phyloP scores from a whole-genome alignment of 2,888 invertebrate species.

The Acleris holmiana region DNA sequence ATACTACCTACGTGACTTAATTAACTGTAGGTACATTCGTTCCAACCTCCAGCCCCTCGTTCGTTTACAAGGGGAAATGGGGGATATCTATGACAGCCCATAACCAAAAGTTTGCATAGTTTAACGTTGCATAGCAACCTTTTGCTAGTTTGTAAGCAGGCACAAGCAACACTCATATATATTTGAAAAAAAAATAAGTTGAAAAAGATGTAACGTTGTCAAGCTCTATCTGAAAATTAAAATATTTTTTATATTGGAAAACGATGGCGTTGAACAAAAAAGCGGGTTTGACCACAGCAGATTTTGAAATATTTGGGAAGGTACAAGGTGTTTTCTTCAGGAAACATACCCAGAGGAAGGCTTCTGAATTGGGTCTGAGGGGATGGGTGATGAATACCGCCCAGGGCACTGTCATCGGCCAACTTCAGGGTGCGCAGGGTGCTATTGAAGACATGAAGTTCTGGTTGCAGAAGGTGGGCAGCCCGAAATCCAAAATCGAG shows the following conservation, averaged over 20 bases:
- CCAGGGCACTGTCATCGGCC: constrained; percentile 87
- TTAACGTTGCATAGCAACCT: constrained; percentile 53
- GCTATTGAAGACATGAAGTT: constrained; percentile 86
- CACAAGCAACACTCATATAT: constrained; percentile 40
- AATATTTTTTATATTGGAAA: constrained; percentile 7
- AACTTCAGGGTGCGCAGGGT: constrained; percentile 84
- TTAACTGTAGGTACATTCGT: too few relatives aligned
- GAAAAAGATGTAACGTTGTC: constrained; percentile 36
- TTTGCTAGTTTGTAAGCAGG: constrained; percentile 38
- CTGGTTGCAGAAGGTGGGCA: constrained; percentile 85
- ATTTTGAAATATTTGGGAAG: constrained; percentile 86
- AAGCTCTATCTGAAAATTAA: constrained; percentile 29
- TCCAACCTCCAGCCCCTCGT: too few relatives aligned
- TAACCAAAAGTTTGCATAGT: not conserved
- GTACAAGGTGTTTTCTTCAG: constrained; percentile 85
- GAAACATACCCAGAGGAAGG: constrained; percentile 87
- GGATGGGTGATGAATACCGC: constrained; percentile 92
- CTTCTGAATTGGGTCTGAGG: constrained; percentile 84
- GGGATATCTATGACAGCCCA: too few relatives aligned
- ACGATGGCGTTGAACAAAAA: constrained; percentile 55
- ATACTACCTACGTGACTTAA: too few relatives aligned
- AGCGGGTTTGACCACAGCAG: constrained; percentile 56
- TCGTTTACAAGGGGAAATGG: too few relatives aligned
- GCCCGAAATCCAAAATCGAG: constrained; percentile 88
- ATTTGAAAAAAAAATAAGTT: constrained; percentile 45